A percentile compares a stretch with the other conserved stretches of the same genome.
Evolutionary conservation across 2,113 vertebrate species (phyloP).

Genomic region (Macaca nemestrina): DNA sequence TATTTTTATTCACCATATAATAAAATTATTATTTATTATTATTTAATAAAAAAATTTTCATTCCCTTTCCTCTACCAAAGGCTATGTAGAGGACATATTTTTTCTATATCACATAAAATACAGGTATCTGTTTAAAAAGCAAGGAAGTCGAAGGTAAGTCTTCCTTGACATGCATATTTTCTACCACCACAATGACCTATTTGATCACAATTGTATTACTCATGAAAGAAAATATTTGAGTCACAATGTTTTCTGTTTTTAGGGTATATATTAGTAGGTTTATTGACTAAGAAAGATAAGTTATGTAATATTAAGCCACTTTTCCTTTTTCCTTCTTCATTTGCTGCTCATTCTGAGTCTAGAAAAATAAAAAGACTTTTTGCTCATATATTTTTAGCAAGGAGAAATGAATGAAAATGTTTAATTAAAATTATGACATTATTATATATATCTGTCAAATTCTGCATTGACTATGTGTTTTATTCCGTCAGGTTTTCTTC

Average conservation of each 20-base stretch:
- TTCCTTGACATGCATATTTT: background rate
- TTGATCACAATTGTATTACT: background rate
- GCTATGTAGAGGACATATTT: too few relatives aligned
- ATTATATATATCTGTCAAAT: constrained; percentile 67
- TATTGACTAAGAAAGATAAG: constrained; percentile 53
- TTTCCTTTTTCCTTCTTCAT: constrained; percentile 21
- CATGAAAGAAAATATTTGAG: background rate
- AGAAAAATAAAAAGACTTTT: constrained; percentile 74
- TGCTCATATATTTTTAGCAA: constrained; percentile 66
- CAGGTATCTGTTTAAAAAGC: too few relatives aligned
- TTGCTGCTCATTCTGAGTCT: constrained; percentile 69
- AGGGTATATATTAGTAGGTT: background rate
- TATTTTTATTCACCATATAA: background rate
- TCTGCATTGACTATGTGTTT: constrained; percentile 59
- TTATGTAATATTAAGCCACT: constrained; percentile 26
- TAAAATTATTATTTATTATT: too few relatives aligned
- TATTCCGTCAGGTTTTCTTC: constrained; percentile 52
- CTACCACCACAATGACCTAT: background rate
- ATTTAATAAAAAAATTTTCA: too few relatives aligned
- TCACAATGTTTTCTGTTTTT: background rate
- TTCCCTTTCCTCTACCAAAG: too few relatives aligned
- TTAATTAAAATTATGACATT: constrained; percentile 75
- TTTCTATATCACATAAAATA: too few relatives aligned
- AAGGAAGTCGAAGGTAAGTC: background rate
- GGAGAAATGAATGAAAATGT: constrained; percentile 76